A percentile compares a stretch with the other conserved stretches of the same genome.
Evolutionary conservation across 2,797 vertebrate species (phyloP).

Genomic region (Melanogrammus aeglefinus): DNA sequence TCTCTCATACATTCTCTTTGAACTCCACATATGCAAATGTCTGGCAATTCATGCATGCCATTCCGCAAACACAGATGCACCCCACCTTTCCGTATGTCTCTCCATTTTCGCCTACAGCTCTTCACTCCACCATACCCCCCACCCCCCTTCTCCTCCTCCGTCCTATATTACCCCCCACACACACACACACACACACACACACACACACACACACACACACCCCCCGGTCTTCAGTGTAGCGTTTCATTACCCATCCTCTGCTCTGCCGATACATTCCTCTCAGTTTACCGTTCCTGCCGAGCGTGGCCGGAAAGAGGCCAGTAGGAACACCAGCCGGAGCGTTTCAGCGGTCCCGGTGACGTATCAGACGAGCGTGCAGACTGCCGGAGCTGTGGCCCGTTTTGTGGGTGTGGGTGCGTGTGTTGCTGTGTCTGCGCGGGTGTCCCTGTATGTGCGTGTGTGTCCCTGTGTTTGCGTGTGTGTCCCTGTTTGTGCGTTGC

Average conservation of each 20-base stretch:
- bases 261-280: slow-evolving; percentile 49
- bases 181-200: too few species aligned
- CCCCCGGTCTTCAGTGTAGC: slow-evolving; percentile 23
- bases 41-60: too few species aligned
- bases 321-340: slow-evolving; percentile 30
- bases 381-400: slow-evolving; percentile 41
- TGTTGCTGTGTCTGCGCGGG: too few species aligned
- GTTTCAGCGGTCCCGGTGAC: slow-evolving; percentile 29
- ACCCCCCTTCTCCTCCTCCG: neutral
- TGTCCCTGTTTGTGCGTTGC: too few species aligned
- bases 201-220: too few species aligned
- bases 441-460: neutral
- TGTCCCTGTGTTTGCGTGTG: too few species aligned
- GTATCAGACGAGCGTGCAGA: slow-evolving; percentile 36
- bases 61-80: too few species aligned
- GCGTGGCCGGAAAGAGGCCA: slow-evolving; percentile 41
- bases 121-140: slow-evolving; percentile 10
- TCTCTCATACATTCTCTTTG: neutral
- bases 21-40: neutral
- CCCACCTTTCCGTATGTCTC: too few species aligned
- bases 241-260: slow-evolving; percentile 51
- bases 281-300: slow-evolving; percentile 38
- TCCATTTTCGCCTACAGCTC: neutral
- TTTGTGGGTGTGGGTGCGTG: slow-evolving; percentile 49
- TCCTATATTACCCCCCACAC: neutral